Evolutionary conservation across 2,888 invertebrate genomes (phyloP).

Genomic region (Fragum sueziense): DNA sequence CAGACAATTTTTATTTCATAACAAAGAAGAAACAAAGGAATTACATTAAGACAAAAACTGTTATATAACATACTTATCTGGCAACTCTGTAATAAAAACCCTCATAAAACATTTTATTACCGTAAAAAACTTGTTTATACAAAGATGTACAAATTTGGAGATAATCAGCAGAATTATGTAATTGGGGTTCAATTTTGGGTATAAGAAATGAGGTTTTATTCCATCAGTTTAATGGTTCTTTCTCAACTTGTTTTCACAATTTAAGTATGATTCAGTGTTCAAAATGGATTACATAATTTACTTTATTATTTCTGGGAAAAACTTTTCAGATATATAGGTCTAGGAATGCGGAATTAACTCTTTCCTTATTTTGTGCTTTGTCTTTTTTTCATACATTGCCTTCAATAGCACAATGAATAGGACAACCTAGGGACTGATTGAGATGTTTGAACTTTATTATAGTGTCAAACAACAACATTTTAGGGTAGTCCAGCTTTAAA

Average conservation of each 20-base stretch:
- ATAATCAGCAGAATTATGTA: neutral
- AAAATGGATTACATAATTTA: neutral
- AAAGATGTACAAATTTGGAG: neutral
- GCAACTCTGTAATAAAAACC: neutral
- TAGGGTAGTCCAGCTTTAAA: too few relatives aligned
- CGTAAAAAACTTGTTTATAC: neutral
- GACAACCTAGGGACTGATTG: too few relatives aligned
- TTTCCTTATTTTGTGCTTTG: neutral
- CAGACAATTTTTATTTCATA: neutral
- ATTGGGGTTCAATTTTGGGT: neutral
- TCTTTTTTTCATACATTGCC: too few relatives aligned
- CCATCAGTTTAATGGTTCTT: neutral
- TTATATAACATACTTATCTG: neutral
- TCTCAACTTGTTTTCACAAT: neutral
- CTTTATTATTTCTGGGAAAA: neutral
- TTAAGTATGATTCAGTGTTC: neutral
- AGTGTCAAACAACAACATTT: too few relatives aligned
- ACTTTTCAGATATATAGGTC: neutral
- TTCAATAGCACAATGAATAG: too few relatives aligned
- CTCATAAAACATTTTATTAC: neutral
- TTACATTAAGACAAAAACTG: neutral
- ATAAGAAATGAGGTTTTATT: neutral
- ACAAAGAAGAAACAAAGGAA: neutral
- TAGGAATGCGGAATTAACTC: neutral
- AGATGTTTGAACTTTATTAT: too few relatives aligned